These are phyloP conservation scores for Noctua janthina DNA, from an alignment of 2,888 invertebrate genomes.

Conservation along the genomic window DNA sequence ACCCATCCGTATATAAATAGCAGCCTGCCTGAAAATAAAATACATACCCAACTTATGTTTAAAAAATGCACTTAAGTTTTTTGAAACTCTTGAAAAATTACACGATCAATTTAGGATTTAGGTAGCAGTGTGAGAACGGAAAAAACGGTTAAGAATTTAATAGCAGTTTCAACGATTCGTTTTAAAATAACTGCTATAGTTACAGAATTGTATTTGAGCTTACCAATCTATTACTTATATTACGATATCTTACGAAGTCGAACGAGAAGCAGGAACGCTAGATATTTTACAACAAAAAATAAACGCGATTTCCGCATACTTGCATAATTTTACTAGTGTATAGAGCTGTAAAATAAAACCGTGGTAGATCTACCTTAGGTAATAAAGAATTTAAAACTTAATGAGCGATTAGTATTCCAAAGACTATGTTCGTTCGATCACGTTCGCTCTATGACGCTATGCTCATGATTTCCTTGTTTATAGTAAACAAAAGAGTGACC, in stretches of 20 bases:
- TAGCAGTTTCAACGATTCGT: not conserved
- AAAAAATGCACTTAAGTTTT: not conserved
- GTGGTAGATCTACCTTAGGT: slow-evolving; percentile 22
- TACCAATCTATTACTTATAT: not conserved
- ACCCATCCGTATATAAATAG: not conserved
- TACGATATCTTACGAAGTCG: slow-evolving; percentile 1
- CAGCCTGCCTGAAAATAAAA: not conserved
- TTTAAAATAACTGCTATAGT: not conserved
- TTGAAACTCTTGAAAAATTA: not conserved
- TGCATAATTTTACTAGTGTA: slow-evolving; percentile 33
- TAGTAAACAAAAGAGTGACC: slow-evolving; percentile 45
- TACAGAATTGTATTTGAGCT: not conserved
- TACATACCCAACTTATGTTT: not conserved
- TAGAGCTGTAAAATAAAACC: slow-evolving; percentile 20
- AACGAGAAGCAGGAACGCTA: not conserved
- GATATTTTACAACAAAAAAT: slow-evolving; percentile 5
- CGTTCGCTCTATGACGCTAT: slow-evolving; percentile 48
- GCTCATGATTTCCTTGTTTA: slow-evolving; percentile 57
- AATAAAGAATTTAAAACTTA: slow-evolving; percentile 44
- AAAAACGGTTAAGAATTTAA: not conserved
- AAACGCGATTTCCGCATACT: slow-evolving; percentile 42
- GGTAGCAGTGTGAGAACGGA: not conserved
- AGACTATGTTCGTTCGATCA: slow-evolving; percentile 35
- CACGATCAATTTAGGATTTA: not conserved
- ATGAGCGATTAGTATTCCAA: slow-evolving; percentile 58